Evolutionary conservation across 2,113 vertebrate species (phyloP).

Genomic region (Psephotus haematonotus): DNA sequence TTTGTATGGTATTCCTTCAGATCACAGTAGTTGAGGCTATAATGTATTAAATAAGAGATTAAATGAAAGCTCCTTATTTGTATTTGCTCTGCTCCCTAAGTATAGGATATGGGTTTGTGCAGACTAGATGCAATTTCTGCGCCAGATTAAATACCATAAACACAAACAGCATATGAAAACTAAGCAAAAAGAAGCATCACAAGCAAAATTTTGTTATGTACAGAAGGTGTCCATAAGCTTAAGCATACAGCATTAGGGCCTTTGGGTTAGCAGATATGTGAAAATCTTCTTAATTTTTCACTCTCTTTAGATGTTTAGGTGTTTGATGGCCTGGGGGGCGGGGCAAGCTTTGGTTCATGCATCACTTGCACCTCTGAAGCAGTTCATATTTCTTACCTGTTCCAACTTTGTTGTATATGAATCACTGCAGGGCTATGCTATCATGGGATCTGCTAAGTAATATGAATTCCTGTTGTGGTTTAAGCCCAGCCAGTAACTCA

Average conservation of each 20-base stretch:
- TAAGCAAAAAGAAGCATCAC: background rate
- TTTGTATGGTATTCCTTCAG: background rate
- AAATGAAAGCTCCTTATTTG: conserved; percentile 15
- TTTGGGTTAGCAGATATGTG: background rate
- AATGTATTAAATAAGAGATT: conserved; percentile 5
- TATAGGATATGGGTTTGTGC: background rate
- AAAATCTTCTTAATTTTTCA: background rate
- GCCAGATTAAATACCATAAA: background rate
- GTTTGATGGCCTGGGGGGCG: background rate
- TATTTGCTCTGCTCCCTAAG: background rate
- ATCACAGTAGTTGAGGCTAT: background rate
- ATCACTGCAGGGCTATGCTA: background rate
- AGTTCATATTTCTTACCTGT: background rate
- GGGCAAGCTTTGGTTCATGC: background rate
- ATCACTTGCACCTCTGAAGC: background rate
- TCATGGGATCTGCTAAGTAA: background rate
- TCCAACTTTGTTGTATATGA: background rate
- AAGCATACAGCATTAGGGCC: background rate
- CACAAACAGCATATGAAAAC: background rate
- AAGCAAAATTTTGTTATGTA: background rate
- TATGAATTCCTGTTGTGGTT: background rate
- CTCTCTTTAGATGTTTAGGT: background rate
- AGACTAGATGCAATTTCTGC: background rate
- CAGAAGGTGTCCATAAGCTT: background rate
- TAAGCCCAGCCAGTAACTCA: background rate